These are phyloP conservation scores for Esox masquinongy DNA, from an alignment of 2,797 vertebrate species.

Conservation along the genomic window DNA sequence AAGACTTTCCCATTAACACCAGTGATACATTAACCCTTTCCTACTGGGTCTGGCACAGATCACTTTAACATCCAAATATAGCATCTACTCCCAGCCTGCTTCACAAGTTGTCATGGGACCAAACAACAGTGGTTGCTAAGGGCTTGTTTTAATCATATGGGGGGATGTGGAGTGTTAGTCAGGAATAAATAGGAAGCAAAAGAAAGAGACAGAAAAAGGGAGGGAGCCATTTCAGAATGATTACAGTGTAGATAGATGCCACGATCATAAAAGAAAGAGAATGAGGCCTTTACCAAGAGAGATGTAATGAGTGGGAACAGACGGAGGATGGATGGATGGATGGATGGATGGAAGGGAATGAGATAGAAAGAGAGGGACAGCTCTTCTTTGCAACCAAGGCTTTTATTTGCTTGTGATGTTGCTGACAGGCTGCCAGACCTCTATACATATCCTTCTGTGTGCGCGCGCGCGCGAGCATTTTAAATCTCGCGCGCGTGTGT, in stretches of 20 bases:
- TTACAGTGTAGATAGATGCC: slow-evolving; percentile 37
- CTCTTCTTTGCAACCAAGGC: slow-evolving; percentile 14
- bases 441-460: too few relatives aligned
- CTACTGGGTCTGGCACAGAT: neutral
- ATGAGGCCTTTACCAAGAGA: neutral
- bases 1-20: neutral
- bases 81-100: slow-evolving; percentile 44
- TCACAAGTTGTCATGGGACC: slow-evolving; percentile 49
- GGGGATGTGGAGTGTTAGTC: slow-evolving; percentile 14
- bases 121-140: slow-evolving; percentile 33
- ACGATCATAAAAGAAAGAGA: slow-evolving; percentile 25
- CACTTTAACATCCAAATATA: slow-evolving; percentile 5
- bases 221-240: slow-evolving; percentile 31
- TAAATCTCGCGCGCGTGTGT: too few relatives aligned
- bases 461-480: too few relatives aligned
- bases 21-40: slow-evolving; percentile 10
- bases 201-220: slow-evolving; percentile 13
- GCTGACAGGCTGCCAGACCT: too few relatives aligned
- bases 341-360: neutral
- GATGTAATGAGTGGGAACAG: slow-evolving; percentile 22
- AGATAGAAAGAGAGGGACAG: slow-evolving; percentile 3
- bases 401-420: too few relatives aligned
- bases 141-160: slow-evolving; percentile 50
- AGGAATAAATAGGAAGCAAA: neutral
- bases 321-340: neutral